phyloP scores from a whole-genome alignment of 2,888 invertebrate species.

The Drymonia ruficornis region DNA sequence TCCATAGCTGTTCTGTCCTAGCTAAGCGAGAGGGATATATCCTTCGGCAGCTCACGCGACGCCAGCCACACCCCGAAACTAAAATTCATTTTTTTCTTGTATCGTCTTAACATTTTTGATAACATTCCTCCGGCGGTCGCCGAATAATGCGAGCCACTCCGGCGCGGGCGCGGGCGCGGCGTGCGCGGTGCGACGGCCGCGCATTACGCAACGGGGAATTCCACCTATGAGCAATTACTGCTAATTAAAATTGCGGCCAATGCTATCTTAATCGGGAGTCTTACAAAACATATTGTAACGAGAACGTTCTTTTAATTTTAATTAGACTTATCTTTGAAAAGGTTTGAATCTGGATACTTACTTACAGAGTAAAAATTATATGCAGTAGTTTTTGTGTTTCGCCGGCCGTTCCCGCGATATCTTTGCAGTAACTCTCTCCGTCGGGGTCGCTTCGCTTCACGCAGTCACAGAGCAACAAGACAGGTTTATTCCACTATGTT shows the following conservation, averaged over 20 bases:
- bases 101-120: slow-evolving; percentile 42
- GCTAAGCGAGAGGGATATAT: too few species aligned
- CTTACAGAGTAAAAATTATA: too few species aligned
- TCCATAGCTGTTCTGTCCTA: too few species aligned
- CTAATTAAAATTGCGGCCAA: slow-evolving; percentile 53
- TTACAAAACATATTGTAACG: slow-evolving; percentile 13
- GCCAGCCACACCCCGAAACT: too few species aligned
- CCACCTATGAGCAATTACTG: slow-evolving; percentile 43
- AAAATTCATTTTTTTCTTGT: too few species aligned
- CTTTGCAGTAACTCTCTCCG: slow-evolving; percentile 5
- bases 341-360: too few species aligned
- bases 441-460: too few species aligned
- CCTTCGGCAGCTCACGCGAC: too few species aligned
- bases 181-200: slow-evolving; percentile 10
- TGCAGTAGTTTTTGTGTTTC: too few species aligned
- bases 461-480: too few species aligned
- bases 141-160: slow-evolving; percentile 25
- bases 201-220: slow-evolving; percentile 26
- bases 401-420: slow-evolving; percentile 23
- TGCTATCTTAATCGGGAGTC: slow-evolving; percentile 40
- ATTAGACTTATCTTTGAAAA: background rate
- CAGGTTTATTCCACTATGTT: too few species aligned
- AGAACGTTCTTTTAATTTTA: slow-evolving; percentile 16
- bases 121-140: slow-evolving; percentile 25
- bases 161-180: too few species aligned